Evolutionary conservation across 2,888 invertebrate genomes (phyloP).

Genomic region (Slavum lentiscoides): DNA sequence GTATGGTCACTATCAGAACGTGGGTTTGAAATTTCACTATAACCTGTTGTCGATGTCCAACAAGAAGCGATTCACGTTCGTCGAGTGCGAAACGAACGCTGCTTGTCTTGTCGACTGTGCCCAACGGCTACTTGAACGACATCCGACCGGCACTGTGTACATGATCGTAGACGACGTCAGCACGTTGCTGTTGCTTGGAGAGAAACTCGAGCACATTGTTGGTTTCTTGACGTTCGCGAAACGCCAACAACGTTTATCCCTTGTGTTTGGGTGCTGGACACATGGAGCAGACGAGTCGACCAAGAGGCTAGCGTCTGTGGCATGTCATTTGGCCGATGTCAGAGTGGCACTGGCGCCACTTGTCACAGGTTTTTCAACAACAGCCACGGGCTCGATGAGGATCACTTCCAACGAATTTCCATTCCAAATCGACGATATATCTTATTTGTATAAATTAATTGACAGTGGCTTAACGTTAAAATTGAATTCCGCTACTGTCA

Average conservation of each 20-base stretch:
- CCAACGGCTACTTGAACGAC: not conserved
- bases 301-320: slow-evolving; percentile 2
- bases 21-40: slow-evolving; percentile 32
- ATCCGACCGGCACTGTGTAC: not conserved
- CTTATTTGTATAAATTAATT: slow-evolving; percentile 30
- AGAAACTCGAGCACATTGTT: slow-evolving; percentile 6
- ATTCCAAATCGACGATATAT: not conserved
- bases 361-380: slow-evolving; percentile 27
- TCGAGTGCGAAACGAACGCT: not conserved
- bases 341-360: slow-evolving; percentile 34
- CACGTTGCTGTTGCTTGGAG: slow-evolving; percentile 3
- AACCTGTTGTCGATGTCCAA: slow-evolving; percentile 32
- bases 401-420: slow-evolving; percentile 23
- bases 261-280: slow-evolving; percentile 38
- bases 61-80: slow-evolving; percentile 3
- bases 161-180: slow-evolving; percentile 38
- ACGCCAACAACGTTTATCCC: not conserved
- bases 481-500: slow-evolving; percentile 22
- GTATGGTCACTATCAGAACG: slow-evolving; percentile 36
- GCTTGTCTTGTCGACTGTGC: not conserved
- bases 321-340: slow-evolving; percentile 18
- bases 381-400: slow-evolving; percentile 34
- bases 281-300: slow-evolving; percentile 8
- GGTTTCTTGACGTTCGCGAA: slow-evolving; percentile 10
- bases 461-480: slow-evolving; percentile 23